A percentile compares a stretch with the other conserved stretches of the same genome.
Evolutionary conservation across 2,113 vertebrate genomes (phyloP).

Genomic region (Nothoprocta pentlandii): DNA sequence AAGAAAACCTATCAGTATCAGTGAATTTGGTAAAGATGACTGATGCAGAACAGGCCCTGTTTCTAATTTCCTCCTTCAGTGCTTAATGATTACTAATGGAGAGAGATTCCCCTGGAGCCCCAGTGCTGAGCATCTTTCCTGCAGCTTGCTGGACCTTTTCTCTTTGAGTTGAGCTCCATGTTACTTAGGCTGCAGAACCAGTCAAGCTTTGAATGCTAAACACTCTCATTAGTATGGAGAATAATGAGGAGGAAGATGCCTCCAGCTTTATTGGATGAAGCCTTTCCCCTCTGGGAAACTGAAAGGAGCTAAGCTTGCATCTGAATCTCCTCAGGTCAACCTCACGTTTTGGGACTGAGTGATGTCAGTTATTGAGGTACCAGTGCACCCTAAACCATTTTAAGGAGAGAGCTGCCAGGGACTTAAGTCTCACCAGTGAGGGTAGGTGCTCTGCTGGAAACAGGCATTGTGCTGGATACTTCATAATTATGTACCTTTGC

Average conservation of each 20-base stretch:
- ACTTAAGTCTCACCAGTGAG: not conserved
- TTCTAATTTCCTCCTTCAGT: conserved; percentile 42
- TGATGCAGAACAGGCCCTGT: not conserved
- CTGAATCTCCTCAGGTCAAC: not conserved
- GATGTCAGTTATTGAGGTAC: not conserved
- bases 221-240: not conserved
- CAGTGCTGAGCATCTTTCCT: conserved; percentile 5
- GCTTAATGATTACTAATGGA: conserved; percentile 33
- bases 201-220: conserved; percentile 3
- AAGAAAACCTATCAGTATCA: not conserved
- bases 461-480: not conserved
- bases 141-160: not conserved
- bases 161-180: not conserved
- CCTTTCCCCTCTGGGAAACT: not conserved
- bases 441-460: not conserved
- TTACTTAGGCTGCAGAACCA: not conserved
- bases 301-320: not conserved
- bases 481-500: too few species aligned
- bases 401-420: not conserved
- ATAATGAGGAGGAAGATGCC: not conserved
- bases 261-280: not conserved
- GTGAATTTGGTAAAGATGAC: not conserved
- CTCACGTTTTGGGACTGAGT: not conserved
- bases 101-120: not conserved
- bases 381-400: not conserved